These are phyloP conservation scores for Leptodactylus fuscus DNA, from an alignment of 2,113 vertebrate genomes.

Conservation along the genomic window DNA sequence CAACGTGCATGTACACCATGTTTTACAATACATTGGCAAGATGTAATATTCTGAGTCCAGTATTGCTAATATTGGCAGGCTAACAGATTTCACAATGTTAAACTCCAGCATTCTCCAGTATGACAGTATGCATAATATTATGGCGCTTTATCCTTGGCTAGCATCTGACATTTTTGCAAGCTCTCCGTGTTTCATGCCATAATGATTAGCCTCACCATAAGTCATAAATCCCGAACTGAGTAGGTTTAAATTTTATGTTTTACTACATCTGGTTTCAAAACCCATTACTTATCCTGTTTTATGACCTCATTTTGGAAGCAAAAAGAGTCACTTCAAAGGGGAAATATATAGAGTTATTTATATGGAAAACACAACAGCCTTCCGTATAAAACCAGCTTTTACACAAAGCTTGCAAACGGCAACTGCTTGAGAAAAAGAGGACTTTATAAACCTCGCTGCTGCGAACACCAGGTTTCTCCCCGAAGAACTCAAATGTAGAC, in stretches of 20 bases:
- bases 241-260: conserved; percentile 62
- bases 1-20: not conserved
- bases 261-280: conserved; percentile 62
- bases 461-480: conserved; percentile 7
- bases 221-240: conserved; percentile 61
- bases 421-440: conserved; percentile 46
- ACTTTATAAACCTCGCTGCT: conserved; percentile 43
- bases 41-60: not conserved
- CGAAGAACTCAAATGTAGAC: conserved; percentile 5
- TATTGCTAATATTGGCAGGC: conserved; percentile 31
- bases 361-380: conserved; percentile 60
- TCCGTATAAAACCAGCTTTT: conserved; percentile 59
- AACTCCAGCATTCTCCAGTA: conserved; percentile 12
- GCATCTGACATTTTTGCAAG: conserved; percentile 56
- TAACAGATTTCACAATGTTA: conserved; percentile 28
- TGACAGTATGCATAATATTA: conserved; percentile 50
- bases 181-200: conserved; percentile 57
- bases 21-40: not conserved
- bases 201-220: conserved; percentile 59
- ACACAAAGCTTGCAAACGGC: conserved; percentile 48
- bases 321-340: conserved; percentile 59
- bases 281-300: conserved; percentile 61
- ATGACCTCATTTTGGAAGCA: conserved; percentile 60
- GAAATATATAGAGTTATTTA: conserved; percentile 60
- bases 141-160: conserved; percentile 47